These are phyloP conservation scores for Trissolcus japonicus DNA, from an alignment of 2,888 invertebrate genomes.

Conservation along the genomic window DNA sequence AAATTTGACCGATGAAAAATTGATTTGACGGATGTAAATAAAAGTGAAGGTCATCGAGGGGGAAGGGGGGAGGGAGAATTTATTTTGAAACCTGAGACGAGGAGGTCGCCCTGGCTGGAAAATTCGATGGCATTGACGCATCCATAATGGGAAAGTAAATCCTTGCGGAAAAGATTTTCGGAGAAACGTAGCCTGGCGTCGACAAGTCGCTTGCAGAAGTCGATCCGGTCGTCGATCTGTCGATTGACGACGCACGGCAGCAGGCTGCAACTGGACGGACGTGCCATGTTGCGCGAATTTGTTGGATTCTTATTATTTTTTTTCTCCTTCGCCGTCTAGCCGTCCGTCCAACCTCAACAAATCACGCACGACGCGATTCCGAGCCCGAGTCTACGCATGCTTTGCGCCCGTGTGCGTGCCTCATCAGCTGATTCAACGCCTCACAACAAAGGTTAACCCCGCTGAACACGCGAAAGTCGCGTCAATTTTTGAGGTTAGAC, in stretches of 20 bases:
- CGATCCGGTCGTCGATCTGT: constrained; percentile 80
- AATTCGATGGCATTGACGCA: constrained; percentile 98
- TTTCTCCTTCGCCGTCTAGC: neutral
- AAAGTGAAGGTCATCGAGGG: neutral
- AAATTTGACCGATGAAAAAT: neutral
- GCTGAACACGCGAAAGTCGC: neutral
- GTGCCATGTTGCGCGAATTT: constrained; percentile 72
- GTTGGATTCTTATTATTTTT: neutral
- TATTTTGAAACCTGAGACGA: constrained; percentile 86
- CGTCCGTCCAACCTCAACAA: constrained; percentile 1
- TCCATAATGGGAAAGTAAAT: constrained; percentile 93
- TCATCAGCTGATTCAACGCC: constrained; percentile 36
- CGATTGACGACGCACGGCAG: constrained; percentile 80
- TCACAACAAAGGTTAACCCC: constrained; percentile 15
- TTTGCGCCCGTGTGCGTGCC: constrained; percentile 19
- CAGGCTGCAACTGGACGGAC: constrained; percentile 78
- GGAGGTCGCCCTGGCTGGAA: constrained; percentile 89
- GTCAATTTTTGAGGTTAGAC: neutral
- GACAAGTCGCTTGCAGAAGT: constrained; percentile 80
- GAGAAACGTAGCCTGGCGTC: constrained; percentile 81
- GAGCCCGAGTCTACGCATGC: constrained; percentile 33
- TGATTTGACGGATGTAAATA: neutral
- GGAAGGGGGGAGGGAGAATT: too few relatives aligned
- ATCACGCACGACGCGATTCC: constrained; percentile 16
- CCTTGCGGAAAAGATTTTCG: constrained; percentile 87